These are phyloP conservation scores for Himalopsyche tibetana DNA, from an alignment of 2,888 invertebrate genomes.

Conservation along the genomic window DNA sequence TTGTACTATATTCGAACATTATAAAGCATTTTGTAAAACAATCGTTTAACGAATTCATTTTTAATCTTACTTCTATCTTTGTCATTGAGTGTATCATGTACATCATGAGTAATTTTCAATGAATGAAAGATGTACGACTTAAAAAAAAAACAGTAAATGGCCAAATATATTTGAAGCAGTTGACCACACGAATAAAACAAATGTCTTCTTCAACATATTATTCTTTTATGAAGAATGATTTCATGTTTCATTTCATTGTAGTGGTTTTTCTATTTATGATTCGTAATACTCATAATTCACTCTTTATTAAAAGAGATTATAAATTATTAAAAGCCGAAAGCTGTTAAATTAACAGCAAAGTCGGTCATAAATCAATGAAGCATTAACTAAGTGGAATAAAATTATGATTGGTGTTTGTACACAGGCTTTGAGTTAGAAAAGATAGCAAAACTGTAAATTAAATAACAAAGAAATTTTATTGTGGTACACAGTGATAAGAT, in stretches of 20 bases:
- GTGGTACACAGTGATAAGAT: neutral
- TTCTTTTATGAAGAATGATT: no score
- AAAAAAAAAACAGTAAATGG: neutral
- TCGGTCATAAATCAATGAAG: neutral
- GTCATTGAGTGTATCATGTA: no score
- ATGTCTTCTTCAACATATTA: no score
- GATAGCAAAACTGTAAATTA: neutral
- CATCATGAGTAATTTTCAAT: no score
- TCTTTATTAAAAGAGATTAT: neutral
- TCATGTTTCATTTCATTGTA: no score
- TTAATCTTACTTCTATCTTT: no score
- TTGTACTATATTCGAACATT: no score
- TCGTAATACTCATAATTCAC: neutral
- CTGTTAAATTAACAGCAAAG: neutral
- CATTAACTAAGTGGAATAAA: conserved; percentile 12
- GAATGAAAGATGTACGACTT: neutral
- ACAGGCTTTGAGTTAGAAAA: neutral
- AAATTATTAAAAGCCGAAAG: conserved; percentile 13
- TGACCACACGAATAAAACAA: no score
- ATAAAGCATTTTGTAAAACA: no score
- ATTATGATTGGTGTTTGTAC: neutral
- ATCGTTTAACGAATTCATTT: no score
- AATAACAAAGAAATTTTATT: neutral
- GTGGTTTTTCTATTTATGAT: neutral
- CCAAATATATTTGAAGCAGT: conserved; percentile 68